Conservation (phyloP, 30 jellyfish, hydroid and myxozoan genomes). For the Nemopilema nomurai region DNA sequence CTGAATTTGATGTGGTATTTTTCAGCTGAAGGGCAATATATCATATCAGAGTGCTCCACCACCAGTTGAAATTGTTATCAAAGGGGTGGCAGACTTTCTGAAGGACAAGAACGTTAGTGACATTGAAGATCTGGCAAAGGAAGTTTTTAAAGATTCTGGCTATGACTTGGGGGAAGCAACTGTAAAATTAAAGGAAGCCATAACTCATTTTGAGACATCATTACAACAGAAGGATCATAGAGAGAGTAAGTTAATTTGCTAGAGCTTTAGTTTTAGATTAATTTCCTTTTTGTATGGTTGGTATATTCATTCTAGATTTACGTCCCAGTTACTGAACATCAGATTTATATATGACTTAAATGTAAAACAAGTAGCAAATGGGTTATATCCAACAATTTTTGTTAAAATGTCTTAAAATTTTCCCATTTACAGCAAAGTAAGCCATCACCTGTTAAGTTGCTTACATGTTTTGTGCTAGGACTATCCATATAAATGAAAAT, state of each 20-base stretch:
- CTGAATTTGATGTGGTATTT: not conserved
- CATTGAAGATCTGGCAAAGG: slow-evolving; percentile 67
- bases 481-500: no score
- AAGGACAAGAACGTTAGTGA: slow-evolving; percentile 53
- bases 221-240: slow-evolving; percentile 7
- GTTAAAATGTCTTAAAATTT: not conserved
- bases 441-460: not conserved
- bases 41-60: slow-evolving; percentile 68
- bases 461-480: no score
- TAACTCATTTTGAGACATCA: slow-evolving; percentile 12
- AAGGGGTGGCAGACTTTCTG: slow-evolving; percentile 85
- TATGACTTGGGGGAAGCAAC: slow-evolving; percentile 64
- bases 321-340: no score
- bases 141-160: slow-evolving; percentile 65
- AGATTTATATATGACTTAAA: no score
- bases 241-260: not conserved
- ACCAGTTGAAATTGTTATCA: slow-evolving; percentile 79
- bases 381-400: no score
- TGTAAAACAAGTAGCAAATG: no score
- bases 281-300: no score
- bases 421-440: not conserved
- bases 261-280: no score
- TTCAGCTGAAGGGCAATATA: slow-evolving; percentile 56
- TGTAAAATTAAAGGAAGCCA: slow-evolving; percentile 28
- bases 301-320: no score